Evolutionary conservation across 2,888 invertebrate genomes (phyloP).

Genomic region (Flabesymbios commensalis): DNA sequence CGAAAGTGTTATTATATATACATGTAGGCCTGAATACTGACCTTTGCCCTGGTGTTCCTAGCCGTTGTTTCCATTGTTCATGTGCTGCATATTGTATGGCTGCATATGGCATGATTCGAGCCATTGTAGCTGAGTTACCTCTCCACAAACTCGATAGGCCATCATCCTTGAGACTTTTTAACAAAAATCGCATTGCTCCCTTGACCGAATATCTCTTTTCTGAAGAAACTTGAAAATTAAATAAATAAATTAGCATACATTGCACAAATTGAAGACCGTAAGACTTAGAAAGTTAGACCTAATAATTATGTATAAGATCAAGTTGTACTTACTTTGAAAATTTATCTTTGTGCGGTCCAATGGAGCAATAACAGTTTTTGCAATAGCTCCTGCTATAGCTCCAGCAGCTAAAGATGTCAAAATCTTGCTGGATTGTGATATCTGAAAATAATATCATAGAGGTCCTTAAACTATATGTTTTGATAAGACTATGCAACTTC

Average conservation of each 20-base stretch:
- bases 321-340: constrained; percentile 74
- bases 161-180: constrained; percentile 71
- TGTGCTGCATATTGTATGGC: constrained; percentile 97
- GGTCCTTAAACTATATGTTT: too few relatives aligned
- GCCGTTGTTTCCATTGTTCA: constrained; percentile 90
- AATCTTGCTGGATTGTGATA: constrained; percentile 56
- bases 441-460: constrained; percentile 37
- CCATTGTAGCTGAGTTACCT: constrained; percentile 98
- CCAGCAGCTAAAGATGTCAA: constrained; percentile 84
- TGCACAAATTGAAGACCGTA: background rate
- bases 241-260: background rate
- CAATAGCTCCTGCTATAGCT: constrained; percentile 87
- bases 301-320: background rate
- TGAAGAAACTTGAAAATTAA: constrained; percentile 46
- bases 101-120: constrained; percentile 93
- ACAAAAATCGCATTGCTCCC: constrained; percentile 63
- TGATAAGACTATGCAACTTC: too few relatives aligned
- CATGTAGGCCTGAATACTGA: too few relatives aligned
- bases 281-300: background rate
- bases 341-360: constrained; percentile 97
- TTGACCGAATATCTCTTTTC: constrained; percentile 62
- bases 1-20: too few relatives aligned
- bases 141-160: constrained; percentile 89
- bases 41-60: too few relatives aligned
- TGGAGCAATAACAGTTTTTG: constrained; percentile 96